phyloP scores from a whole-genome alignment of 2,888 invertebrate genomes.

The Plebejus anna region DNA sequence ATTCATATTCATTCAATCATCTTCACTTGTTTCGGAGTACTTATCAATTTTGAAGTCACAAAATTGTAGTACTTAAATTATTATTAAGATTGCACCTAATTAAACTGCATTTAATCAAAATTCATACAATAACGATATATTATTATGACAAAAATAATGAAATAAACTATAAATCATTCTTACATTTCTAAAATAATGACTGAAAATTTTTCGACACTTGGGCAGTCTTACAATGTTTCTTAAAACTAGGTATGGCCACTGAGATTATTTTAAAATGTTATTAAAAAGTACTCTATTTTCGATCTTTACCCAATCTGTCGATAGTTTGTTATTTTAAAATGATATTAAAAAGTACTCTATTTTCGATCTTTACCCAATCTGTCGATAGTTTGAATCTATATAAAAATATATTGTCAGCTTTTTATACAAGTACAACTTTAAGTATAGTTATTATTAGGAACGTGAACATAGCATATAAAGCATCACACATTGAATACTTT shows the following conservation, averaged over 20 bases:
- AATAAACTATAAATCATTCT: background rate
- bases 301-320: background rate
- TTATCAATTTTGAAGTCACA: slow-evolving; percentile 12
- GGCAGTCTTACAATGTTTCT: slow-evolving; percentile 20
- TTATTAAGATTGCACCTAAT: background rate
- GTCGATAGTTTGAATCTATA: background rate
- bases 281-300: background rate
- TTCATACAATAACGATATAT: background rate
- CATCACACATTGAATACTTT: background rate
- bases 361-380: background rate
- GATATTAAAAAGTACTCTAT: background rate
- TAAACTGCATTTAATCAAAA: background rate
- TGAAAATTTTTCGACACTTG: slow-evolving; percentile 18
- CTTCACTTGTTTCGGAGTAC: background rate
- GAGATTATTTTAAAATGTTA: background rate
- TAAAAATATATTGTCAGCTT: slow-evolving; percentile 4
- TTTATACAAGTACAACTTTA: too few species aligned
- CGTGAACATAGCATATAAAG: background rate
- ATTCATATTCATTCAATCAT: background rate
- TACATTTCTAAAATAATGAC: slow-evolving; percentile 17
- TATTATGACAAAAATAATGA: slow-evolving; percentile 1
- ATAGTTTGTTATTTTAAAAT: background rate
- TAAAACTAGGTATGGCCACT: slow-evolving; percentile 23
- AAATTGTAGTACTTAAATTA: slow-evolving; percentile 18
- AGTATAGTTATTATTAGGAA: background rate